Evolutionary conservation across 2,797 vertebrate genomes (phyloP).

Genomic region (Argyrosomus regius): DNA sequence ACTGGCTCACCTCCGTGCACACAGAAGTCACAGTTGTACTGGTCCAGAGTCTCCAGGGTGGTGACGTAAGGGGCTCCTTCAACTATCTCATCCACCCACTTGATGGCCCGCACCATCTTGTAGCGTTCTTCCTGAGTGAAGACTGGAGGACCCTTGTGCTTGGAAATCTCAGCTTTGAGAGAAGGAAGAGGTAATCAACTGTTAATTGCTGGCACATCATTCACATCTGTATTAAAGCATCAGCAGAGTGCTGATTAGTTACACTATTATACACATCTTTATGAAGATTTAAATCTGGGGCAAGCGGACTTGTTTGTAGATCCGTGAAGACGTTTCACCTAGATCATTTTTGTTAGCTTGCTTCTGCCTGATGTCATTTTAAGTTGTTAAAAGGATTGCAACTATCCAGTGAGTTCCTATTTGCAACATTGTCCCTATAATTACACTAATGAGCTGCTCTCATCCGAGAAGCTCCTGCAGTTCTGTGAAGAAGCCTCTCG

Average conservation of each 20-base stretch:
- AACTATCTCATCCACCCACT: conserved; percentile 98
- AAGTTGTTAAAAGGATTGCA: no score
- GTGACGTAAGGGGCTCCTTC: conserved; percentile 96
- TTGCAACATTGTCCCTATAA: no score
- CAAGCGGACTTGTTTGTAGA: no score
- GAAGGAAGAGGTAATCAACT: not conserved
- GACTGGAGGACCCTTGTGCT: conserved; percentile 97
- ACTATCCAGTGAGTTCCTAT: no score
- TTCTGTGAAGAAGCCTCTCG: no score
- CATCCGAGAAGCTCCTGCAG: no score
- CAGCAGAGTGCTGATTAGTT: not conserved
- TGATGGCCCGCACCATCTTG: conserved; percentile 97
- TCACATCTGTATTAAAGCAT: not conserved
- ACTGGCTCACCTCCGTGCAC: conserved; percentile 82
- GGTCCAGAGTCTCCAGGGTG: conserved; percentile 94
- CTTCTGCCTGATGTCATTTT: no score
- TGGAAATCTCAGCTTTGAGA: conserved; percentile 92
- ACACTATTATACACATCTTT: not conserved
- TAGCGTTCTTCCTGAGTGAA: conserved; percentile 97
- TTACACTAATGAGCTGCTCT: no score
- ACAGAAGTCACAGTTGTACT: conserved; percentile 95
- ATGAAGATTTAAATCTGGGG: no score
- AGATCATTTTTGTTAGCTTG: no score
- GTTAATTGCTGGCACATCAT: not conserved
- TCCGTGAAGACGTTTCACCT: no score